phyloP scores from a whole-genome alignment of 1,140 invertebrate genomes.

The Orchesella cincta region DNA sequence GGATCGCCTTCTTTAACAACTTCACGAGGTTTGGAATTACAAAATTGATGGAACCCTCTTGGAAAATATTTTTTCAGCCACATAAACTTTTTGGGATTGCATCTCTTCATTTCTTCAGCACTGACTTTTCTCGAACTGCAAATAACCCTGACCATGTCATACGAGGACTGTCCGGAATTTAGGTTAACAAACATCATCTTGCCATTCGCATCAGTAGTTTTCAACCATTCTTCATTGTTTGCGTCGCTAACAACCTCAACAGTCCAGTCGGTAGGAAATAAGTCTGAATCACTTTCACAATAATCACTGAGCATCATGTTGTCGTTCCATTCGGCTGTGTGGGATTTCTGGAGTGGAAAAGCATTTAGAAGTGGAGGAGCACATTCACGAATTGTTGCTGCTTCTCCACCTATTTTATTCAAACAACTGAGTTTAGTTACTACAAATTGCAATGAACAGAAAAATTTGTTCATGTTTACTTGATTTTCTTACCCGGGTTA shows the following conservation, averaged over 20 bases:
- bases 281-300: neutral
- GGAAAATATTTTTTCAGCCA: constrained; percentile 17
- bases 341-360: constrained; percentile 2
- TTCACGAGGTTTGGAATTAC: neutral
- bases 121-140: neutral
- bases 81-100: neutral
- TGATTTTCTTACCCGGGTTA: no score
- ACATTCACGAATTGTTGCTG: no score
- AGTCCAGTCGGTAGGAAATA: constrained; percentile 1
- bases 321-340: neutral
- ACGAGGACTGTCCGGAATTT: neutral
- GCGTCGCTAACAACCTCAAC: neutral
- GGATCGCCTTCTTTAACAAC: neutral
- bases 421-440: no score
- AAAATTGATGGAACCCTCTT: neutral
- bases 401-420: no score
- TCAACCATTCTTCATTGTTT: neutral
- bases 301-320: neutral
- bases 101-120: constrained; percentile 7
- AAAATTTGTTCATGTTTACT: no score
- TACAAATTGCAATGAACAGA: no score
- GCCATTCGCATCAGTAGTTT: neutral
- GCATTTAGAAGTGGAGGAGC: neutral
- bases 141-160: neutral
- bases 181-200: neutral